phyloP scores from a whole-genome alignment of 2,797 vertebrate genomes.

The Pangasius sanitwongsei region DNA sequence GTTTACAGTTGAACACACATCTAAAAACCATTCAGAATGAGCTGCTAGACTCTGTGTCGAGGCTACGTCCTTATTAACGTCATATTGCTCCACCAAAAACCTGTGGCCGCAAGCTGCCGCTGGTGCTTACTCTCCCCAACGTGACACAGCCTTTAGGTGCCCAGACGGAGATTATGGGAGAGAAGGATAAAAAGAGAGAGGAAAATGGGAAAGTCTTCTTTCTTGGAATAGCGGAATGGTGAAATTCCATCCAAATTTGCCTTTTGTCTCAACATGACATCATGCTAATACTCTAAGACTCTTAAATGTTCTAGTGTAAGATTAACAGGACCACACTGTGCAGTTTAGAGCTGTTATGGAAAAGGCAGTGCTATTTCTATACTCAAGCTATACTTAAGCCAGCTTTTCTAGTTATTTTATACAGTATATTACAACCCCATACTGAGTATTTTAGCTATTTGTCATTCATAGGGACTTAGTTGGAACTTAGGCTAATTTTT shows the following conservation, averaged over 20 bases:
- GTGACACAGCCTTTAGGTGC: slow-evolving; percentile 13
- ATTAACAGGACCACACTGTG: no score
- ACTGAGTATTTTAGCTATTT: no score
- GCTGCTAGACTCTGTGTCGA: neutral
- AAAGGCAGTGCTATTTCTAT: no score
- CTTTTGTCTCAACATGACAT: neutral
- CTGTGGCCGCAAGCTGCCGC: neutral
- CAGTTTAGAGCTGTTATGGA: neutral
- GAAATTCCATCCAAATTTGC: neutral
- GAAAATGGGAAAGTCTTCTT: no score
- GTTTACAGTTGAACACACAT: neutral
- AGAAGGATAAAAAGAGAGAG: neutral
- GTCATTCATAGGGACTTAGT: no score
- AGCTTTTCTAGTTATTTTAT: no score
- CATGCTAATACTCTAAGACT: no score
- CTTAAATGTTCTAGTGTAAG: no score
- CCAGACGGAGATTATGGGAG: neutral
- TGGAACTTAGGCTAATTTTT: no score
- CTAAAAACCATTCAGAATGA: neutral
- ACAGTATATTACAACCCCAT: no score
- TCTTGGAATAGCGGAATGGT: no score
- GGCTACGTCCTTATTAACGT: neutral
- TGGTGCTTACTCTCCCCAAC: slow-evolving; percentile 24
- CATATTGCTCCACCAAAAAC: neutral
- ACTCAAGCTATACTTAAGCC: no score